Percentiles rank a stretch among this genome's conserved stretches.
phyloP scores from a whole-genome alignment of 1,140 invertebrate species.

The Lanistes nyassanus region DNA sequence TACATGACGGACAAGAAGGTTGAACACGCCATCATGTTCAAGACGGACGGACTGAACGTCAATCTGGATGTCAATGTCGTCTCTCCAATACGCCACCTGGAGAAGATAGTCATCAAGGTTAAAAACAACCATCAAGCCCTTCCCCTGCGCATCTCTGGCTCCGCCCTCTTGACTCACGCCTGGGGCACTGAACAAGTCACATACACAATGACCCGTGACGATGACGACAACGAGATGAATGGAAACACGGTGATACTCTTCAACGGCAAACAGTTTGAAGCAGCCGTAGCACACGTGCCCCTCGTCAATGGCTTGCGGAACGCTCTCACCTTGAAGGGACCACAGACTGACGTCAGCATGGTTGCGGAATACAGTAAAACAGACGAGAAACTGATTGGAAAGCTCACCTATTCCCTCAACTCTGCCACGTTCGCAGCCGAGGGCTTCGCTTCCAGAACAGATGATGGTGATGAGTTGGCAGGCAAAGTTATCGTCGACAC shows the following conservation, averaged over 20 bases:
- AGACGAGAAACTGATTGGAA: neutral
- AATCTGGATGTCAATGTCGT: neutral
- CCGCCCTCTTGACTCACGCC: neutral
- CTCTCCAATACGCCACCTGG: neutral
- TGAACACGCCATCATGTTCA: conserved; percentile 2
- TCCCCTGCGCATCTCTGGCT: no score
- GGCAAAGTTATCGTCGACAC: neutral
- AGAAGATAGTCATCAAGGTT: neutral
- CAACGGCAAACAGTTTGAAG: neutral
- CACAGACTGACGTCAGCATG: neutral
- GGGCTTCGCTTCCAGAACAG: neutral
- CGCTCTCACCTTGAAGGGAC: neutral
- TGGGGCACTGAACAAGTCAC: neutral
- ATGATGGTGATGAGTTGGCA: neutral
- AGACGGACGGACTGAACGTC: neutral
- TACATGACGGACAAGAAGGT: conserved; percentile 15
- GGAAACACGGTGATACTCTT: neutral
- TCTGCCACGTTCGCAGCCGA: neutral
- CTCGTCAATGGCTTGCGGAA: conserved; percentile 8
- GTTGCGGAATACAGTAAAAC: neutral
- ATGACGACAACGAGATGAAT: neutral
- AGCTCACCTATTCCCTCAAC: neutral
- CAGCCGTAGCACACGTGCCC: neutral
- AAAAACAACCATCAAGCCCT: neutral
- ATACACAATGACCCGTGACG: conserved; percentile 3